Evolutionary conservation across 2,113 vertebrate genomes (phyloP), one percentile per base, ranked within the genome.

Genomic region (Phaethon lepturus): DNA sequence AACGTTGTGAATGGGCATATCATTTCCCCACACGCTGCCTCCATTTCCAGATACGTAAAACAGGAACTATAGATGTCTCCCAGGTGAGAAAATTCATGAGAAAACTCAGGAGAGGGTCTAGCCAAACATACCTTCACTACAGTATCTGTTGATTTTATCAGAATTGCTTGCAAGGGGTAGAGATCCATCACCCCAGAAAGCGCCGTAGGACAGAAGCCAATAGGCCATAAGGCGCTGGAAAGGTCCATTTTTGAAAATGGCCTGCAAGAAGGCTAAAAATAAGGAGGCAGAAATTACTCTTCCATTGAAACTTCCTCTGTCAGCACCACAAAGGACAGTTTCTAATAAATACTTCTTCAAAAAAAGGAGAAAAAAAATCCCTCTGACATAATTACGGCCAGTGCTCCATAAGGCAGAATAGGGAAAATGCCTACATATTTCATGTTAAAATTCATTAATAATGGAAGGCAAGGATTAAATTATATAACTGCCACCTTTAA

Each of bases 391-490:
- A 97, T 98, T 96, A 96, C 47, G 75, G 93, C 88, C 88, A 86
- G 74, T 84, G 68, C 74, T 96, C 95, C 75, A 62, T 95, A 97
- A 33, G 23, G 92, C 84, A 71, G 93, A 98, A 97, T 92, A 95
- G 28, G 44, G 94, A 40, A 98, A 96, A 89, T 95, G 73, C 82
- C 95, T 98, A 97, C 97, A 98, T 98, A 98, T 98, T 98, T 98
- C 95, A 98, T 98, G 97, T 82, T 97, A 97, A 98, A 98, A 98
- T 97, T 98, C 97, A 98, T 98, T 96, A 98, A 98, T 98, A 98
- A 98, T 98, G 94, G 93, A 98, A 96, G 79, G 95, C 94, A 4
- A 71, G 90, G 96, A 97, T 98, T 98, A 98, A 98, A 98, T 98
- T 98, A 98, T 96, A 71, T 97, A 98, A 98, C 98, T 97, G 97